Conservation (phyloP, 2,113 vertebrate genomes). For the Rhinogobius similis region DNA sequence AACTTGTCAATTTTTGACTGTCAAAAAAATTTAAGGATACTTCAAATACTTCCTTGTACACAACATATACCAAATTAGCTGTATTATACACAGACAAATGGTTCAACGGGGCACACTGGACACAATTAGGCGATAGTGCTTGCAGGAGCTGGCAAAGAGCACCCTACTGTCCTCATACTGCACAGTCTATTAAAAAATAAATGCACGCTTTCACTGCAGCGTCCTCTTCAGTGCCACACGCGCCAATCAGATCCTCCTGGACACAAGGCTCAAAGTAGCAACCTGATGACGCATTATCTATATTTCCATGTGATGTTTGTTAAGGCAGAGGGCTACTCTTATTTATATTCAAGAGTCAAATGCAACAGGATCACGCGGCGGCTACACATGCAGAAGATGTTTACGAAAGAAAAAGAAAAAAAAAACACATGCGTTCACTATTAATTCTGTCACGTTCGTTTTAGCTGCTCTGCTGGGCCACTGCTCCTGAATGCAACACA, state of each 20-base stretch:
- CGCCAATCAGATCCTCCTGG: neutral
- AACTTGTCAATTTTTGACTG: too few species aligned
- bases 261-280: slow-evolving; percentile 20
- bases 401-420: neutral
- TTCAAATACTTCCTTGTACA: neutral
- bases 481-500: slow-evolving; percentile 55
- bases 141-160: neutral
- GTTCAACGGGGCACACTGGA: slow-evolving; percentile 22
- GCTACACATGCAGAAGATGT: neutral
- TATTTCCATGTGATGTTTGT: slow-evolving; percentile 31
- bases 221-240: neutral
- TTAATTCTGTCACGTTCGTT: slow-evolving; percentile 12
- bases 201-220: neutral
- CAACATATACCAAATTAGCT: neutral
- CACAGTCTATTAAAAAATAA: neutral
- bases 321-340: slow-evolving; percentile 2
- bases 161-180: too few species aligned
- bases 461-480: slow-evolving; percentile 9
- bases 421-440: neutral
- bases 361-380: neutral
- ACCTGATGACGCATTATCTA: slow-evolving; percentile 35
- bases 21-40: neutral
- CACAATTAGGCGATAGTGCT: slow-evolving; percentile 21
- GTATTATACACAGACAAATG: neutral
- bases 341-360: slow-evolving; percentile 55